Conservation (phyloP, 1,140 invertebrate genomes). For the Acromyrmex echinatior region DNA sequence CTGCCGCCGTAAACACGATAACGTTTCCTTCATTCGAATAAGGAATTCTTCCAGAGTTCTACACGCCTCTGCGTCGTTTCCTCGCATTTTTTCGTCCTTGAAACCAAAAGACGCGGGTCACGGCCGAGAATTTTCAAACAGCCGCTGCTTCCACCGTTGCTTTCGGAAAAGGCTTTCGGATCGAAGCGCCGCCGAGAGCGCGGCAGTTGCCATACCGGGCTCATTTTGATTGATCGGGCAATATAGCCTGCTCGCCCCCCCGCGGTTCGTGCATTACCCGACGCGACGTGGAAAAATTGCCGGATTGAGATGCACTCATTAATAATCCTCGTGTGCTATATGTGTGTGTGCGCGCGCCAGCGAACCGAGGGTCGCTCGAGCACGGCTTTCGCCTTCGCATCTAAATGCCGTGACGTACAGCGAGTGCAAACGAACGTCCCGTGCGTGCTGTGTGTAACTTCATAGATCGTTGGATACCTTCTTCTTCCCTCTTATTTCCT, state of each 20-base stretch:
- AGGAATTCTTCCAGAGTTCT: background rate
- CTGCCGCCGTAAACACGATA: conserved; percentile 31
- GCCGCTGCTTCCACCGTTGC: conserved; percentile 16
- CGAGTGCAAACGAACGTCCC: conserved; percentile 36
- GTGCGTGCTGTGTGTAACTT: conserved; percentile 33
- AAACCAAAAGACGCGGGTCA: conserved; percentile 58
- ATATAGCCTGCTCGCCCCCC: conserved; percentile 85
- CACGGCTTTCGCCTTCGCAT: conserved; percentile 63
- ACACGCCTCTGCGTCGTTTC: background rate
- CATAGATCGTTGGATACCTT: conserved; percentile 25
- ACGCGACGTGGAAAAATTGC: conserved; percentile 85
- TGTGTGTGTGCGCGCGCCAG: conserved; percentile 20
- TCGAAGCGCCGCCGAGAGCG: conserved; percentile 64
- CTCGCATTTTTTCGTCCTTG: conserved; percentile 45
- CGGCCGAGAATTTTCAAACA: conserved; percentile 68
- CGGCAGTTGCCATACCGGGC: conserved; percentile 79
- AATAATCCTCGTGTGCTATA: conserved; percentile 80
- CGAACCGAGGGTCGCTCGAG: conserved; percentile 24
- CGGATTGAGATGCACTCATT: conserved; percentile 86
- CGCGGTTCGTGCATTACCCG: conserved; percentile 84
- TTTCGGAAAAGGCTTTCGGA: conserved; percentile 71
- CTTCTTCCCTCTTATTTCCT: conserved; percentile 4
- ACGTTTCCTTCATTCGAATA: conserved; percentile 24
- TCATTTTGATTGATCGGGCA: conserved; percentile 86
- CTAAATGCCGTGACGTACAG: conserved; percentile 64